Evolutionary conservation across 2,797 vertebrate species (phyloP).

Genomic region (Neostethus bicornis): DNA sequence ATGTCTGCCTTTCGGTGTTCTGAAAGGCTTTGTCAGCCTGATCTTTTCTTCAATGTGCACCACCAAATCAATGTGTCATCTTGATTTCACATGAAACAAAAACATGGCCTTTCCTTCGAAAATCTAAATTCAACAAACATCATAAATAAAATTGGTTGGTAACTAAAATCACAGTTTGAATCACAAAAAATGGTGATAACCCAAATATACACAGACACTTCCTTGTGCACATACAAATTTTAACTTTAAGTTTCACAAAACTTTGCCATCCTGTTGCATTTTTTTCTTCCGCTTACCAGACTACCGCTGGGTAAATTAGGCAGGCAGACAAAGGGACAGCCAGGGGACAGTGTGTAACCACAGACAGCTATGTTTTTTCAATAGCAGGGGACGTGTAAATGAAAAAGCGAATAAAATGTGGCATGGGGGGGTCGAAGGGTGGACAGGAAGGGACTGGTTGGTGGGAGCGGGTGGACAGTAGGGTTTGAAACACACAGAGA

Average conservation of each 20-base stretch:
- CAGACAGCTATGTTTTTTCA: conserved; percentile 51
- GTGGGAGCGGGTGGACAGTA: conserved; percentile 59
- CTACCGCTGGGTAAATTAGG: conserved; percentile 68
- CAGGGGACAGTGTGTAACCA: conserved; percentile 35
- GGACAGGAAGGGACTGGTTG: conserved; percentile 67
- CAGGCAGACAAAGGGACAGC: conserved; percentile 74
- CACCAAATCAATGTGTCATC: conserved; percentile 50
- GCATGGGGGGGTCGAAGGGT: too few species aligned
- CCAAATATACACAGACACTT: neutral
- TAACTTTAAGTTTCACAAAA: conserved; percentile 57
- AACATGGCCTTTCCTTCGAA: conserved; percentile 28
- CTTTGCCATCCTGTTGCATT: conserved; percentile 25
- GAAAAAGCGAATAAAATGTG: conserved; percentile 74
- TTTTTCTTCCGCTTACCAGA: conserved; percentile 31
- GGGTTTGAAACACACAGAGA: conserved; percentile 64
- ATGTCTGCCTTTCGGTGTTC: conserved; percentile 46
- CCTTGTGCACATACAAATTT: conserved; percentile 7
- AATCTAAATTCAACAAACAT: conserved; percentile 6
- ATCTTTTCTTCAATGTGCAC: conserved; percentile 48
- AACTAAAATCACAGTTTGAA: conserved; percentile 7
- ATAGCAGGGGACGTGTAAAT: conserved; percentile 58
- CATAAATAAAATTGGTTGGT: neutral
- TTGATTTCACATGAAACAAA: conserved; percentile 30
- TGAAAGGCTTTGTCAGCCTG: conserved; percentile 41
- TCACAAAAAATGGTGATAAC: neutral